Base-by-base conservation (phyloP, 2,888 invertebrate genomes). In the Euspilapteryx auroguttella region DNA sequence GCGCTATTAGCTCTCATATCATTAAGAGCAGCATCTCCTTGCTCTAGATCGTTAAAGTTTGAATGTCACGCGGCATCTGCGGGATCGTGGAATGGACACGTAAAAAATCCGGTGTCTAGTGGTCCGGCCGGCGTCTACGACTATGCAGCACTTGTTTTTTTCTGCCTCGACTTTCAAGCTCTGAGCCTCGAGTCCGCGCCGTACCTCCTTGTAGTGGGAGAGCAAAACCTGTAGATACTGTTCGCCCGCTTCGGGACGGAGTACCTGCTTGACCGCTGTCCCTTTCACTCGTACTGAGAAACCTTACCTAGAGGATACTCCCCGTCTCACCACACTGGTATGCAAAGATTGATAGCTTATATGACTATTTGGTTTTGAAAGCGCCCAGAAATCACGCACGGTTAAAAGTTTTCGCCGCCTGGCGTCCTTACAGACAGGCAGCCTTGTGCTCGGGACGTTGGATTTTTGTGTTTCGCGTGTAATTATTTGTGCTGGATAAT, bases 291-390 rank as follows among this genome's bases (percentile, higher is more conserved):
- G 38, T 51, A 41, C 48, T 26, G 35, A 39, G 38, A 31, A 33
- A 34, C 38, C 36, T 39, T 42, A 43, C 43, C 41, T 49, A 51
- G 40, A 45, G 47, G 52, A 40, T 13, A 45, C 45, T 54, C 64
- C 55, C 71, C 73, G 66, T 52, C 59, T 44, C 51, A 61, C 65
- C 55, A 66, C 66, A 62, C 69, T 73, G 73, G 75, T 75, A 75
- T 75, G 75, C 73, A 73, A 75, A 75, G 75, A 75, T 71, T 73
- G 73, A 73, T 73, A 75, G 73, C 64, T 62, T 73, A 66, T 75
- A 71, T 58, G 75, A 69, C 75, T 71, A 73, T 75, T 75, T 61
- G 75, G 62, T 69, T 71, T 66, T 68, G 65, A 68, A 64, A 64
- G 62, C 64, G 61, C 56, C 54, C 52, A 65, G 75, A 73, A 75